Percentiles rank a stretch among this genome's conserved stretches.
phyloP scores from a whole-genome alignment of 2,888 invertebrate species.

The Gryllus longicercus region DNA sequence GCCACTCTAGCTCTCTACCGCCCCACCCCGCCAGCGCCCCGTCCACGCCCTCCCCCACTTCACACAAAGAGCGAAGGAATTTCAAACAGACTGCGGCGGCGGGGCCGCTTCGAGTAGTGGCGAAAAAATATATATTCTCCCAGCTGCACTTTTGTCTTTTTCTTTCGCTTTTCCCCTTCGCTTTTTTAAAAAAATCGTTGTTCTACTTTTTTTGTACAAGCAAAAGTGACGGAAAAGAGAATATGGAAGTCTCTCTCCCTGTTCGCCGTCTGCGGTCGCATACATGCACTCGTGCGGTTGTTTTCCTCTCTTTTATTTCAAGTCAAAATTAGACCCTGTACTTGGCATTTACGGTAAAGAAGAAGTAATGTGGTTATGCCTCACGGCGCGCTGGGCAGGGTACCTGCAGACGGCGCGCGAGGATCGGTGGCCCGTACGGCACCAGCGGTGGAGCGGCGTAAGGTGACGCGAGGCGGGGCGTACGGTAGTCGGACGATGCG shows the following conservation, averaged over 20 bases:
- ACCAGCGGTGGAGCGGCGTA: too few species aligned
- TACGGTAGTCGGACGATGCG: too few species aligned
- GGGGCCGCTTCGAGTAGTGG: background rate
- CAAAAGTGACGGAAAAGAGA: background rate
- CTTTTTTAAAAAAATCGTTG: background rate
- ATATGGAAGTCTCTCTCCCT: background rate
- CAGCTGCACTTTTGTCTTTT: background rate
- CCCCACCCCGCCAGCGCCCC: background rate
- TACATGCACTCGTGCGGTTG: background rate
- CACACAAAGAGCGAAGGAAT: conserved; percentile 17
- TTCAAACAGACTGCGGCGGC: conserved; percentile 17
- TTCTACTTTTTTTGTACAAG: background rate
- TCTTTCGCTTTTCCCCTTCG: background rate
- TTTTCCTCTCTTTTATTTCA: background rate
- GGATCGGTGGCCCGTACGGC: too few species aligned
- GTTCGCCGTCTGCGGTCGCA: background rate
- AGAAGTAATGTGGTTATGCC: background rate
- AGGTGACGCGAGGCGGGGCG: too few species aligned
- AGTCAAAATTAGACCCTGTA: background rate
- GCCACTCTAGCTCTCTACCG: background rate
- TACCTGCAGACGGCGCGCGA: too few species aligned
- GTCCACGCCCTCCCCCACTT: background rate
- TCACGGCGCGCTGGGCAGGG: too few species aligned
- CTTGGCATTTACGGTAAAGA: background rate
- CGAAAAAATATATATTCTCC: background rate